phyloP scores from a whole-genome alignment of 2,888 invertebrate genomes.

The Eupithecia pulchellata region DNA sequence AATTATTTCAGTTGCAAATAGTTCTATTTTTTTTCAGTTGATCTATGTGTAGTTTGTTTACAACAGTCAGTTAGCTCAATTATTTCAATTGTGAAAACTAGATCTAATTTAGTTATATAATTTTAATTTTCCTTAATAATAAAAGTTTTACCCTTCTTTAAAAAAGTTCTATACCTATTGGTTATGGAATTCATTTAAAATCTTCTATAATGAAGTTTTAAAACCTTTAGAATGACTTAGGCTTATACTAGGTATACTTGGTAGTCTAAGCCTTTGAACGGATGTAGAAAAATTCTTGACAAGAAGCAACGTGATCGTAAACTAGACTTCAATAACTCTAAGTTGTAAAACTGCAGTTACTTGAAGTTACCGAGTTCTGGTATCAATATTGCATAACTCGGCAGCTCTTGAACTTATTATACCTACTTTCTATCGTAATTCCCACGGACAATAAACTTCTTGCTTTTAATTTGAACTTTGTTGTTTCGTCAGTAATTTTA shows the following conservation, averaged over 20 bases:
- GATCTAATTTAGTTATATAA: too few species aligned
- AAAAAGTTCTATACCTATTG: too few species aligned
- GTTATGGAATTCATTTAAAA: too few species aligned
- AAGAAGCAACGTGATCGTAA: background rate
- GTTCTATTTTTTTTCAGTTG: too few species aligned
- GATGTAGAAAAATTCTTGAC: background rate
- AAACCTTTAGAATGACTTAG: background rate
- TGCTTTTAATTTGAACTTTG: background rate
- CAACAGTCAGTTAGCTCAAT: too few species aligned
- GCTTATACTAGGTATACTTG: background rate
- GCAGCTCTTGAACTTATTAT: slow-evolving; percentile 43
- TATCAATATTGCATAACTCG: slow-evolving; percentile 40
- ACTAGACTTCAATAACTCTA: slow-evolving; percentile 10
- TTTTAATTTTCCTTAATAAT: too few species aligned
- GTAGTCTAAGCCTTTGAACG: background rate
- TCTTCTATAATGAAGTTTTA: too few species aligned
- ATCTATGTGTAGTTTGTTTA: too few species aligned
- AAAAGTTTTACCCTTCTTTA: too few species aligned
- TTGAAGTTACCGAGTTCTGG: slow-evolving; percentile 23
- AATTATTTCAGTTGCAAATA: too few species aligned
- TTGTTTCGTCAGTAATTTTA: background rate
- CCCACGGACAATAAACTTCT: slow-evolving; percentile 38
- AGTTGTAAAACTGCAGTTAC: slow-evolving; percentile 10
- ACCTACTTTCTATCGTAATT: slow-evolving; percentile 44
- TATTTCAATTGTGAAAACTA: too few species aligned